phyloP scores from a whole-genome alignment of 2,797 vertebrate genomes.

The Neoniphon sammara region DNA sequence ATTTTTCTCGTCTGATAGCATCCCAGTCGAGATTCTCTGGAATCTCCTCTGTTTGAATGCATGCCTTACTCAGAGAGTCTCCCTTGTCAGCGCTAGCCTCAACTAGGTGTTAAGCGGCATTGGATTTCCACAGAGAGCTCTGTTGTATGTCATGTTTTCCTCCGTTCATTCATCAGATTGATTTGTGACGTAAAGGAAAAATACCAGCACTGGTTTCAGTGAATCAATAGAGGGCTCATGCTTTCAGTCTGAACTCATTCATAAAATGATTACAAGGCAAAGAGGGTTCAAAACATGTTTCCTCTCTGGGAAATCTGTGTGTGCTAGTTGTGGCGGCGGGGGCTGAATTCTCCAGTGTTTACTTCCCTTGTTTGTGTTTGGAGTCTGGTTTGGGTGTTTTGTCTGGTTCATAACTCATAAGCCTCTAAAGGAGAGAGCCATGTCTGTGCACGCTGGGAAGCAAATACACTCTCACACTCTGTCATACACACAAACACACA shows the following conservation, averaged over 20 bases:
- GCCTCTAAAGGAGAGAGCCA: conserved; percentile 58
- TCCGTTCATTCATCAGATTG: conserved; percentile 24
- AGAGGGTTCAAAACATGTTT: conserved; percentile 51
- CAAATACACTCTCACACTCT: conserved; percentile 56
- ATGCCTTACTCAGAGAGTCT: conserved; percentile 41
- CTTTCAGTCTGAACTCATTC: conserved; percentile 68
- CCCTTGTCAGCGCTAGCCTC: conserved; percentile 41
- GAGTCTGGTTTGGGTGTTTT: conserved; percentile 70
- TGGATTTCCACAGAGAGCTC: conserved; percentile 42
- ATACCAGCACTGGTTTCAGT: conserved; percentile 41
- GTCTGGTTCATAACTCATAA: conserved; percentile 69
- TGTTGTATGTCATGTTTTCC: not conserved
- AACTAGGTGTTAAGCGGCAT: conserved; percentile 35
- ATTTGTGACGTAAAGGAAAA: conserved; percentile 53
- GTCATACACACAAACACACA: conserved; percentile 43
- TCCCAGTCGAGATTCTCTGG: conserved; percentile 36
- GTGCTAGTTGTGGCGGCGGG: conserved; percentile 42
- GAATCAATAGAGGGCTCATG: conserved; percentile 63
- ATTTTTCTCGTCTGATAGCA: conserved; percentile 38
- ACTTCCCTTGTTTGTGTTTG: conserved; percentile 71
- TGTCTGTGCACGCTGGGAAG: conserved; percentile 73
- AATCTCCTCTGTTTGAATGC: conserved; percentile 51
- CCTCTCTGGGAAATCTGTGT: conserved; percentile 65
- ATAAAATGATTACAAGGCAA: conserved; percentile 62
- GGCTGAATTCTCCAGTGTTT: conserved; percentile 71